Base-by-base conservation (phyloP, 1,140 invertebrate genomes). In the Brachionus calyciflorus region DNA sequence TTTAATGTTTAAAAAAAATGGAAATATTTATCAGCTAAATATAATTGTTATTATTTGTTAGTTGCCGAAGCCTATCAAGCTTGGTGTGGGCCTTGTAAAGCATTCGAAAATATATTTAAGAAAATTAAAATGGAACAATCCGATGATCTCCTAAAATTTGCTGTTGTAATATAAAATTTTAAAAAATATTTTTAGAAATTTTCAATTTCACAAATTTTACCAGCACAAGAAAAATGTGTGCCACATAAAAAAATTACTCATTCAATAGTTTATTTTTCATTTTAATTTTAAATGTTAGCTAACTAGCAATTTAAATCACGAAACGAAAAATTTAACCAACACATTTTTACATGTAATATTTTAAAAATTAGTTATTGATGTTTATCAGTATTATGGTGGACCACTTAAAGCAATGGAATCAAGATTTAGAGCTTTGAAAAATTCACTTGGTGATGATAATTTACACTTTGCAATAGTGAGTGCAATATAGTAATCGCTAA, bases 301-400 rank as follows among this genome's bases (percentile, higher is more conserved):
- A 37, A 37, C 33, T 37, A 37, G 33, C 24, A 24, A 28, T 28
- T 26, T 26, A 26, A 46, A 28, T 28, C 12, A 26, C 6, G 21
- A 21, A 65, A 76, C 19, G 6, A n/a, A 28, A 10, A 53, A 55
- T 60, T 44, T 60, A 30, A 60, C 24, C 17, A 4, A n/a, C 12
- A 51, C 30, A 24, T 30, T 44, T 49, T 51, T 75, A 1, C 19
- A 37, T 41, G n/a, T 46, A 40, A 24, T 76, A 37, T 26, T 12
- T 69, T 2, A 44, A 46, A 19, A 69, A 40, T 28, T 12, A 93
- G 92, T 95, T 77, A 87, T 93, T 26, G 93, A 96, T 83, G 88
- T 95, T 33, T 95, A 92, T 84, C 91, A 92, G 12, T 91, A 92
- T 77, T 95, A 93, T 93, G 92, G 91, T 81, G 93, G 93, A 6